phyloP scores from a whole-genome alignment of 2,888 invertebrate species.

The Pterostichus niger region DNA sequence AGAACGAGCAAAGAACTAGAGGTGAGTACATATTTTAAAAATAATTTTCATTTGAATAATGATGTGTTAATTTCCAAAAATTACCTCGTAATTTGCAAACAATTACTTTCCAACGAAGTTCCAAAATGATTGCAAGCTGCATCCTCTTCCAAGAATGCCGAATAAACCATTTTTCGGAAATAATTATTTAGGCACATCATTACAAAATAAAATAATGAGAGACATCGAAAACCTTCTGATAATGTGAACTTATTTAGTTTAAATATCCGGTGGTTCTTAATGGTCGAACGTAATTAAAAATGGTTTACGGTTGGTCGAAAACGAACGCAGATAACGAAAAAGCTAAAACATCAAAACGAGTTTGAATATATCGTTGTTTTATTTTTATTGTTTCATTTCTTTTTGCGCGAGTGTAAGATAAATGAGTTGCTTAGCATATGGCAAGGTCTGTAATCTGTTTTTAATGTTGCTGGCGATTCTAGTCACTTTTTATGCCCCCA shows the following conservation, averaged over 20 bases:
- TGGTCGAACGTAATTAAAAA: slow-evolving; percentile 55
- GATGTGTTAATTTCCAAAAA: slow-evolving; percentile 17
- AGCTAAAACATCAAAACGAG: slow-evolving; percentile 49
- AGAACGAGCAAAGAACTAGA: background rate
- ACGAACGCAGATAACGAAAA: slow-evolving; percentile 51
- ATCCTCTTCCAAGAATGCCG: slow-evolving; percentile 33
- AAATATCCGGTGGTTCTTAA: slow-evolving; percentile 53
- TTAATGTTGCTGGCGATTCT: slow-evolving; percentile 57
- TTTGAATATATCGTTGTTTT: slow-evolving; percentile 32
- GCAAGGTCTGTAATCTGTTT: slow-evolving; percentile 58
- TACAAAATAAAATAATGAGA: background rate
- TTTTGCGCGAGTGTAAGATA: slow-evolving; percentile 54
- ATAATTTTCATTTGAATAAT: slow-evolving; percentile 4
- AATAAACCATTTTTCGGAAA: slow-evolving; percentile 44
- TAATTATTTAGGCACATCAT: slow-evolving; percentile 36
- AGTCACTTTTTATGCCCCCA: slow-evolving; percentile 52
- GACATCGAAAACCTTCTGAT: background rate
- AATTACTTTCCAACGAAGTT: slow-evolving; percentile 1
- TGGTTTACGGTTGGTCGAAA: slow-evolving; percentile 53
- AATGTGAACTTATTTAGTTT: slow-evolving; percentile 41
- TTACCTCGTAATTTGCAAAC: slow-evolving; percentile 27
- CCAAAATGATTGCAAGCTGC: slow-evolving; percentile 34
- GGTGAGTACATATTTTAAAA: slow-evolving; percentile 23
- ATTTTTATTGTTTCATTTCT: slow-evolving; percentile 29
- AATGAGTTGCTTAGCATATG: slow-evolving; percentile 60